Percentiles rank a stretch among this genome's conserved stretches.
phyloP scores from a whole-genome alignment of 2,888 invertebrate genomes.

The Ryuthela nishihirai region DNA sequence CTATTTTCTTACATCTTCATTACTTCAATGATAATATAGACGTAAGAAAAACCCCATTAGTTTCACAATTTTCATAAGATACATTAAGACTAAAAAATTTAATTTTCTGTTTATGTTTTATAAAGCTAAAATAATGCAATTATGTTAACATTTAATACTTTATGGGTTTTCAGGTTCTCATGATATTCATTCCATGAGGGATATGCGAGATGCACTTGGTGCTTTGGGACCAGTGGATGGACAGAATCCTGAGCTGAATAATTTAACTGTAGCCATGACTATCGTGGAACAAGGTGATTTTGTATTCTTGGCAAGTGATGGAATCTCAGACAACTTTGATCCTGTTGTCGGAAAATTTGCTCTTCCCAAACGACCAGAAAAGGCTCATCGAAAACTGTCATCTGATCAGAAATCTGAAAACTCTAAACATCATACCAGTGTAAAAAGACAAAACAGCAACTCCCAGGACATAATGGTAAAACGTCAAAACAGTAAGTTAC shows the following conservation, averaged over 20 bases:
- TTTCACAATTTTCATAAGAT: background rate
- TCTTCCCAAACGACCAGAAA: constrained; percentile 44
- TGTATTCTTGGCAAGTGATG: constrained; percentile 83
- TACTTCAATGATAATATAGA: no score
- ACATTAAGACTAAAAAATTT: background rate
- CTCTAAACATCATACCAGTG: constrained; percentile 3
- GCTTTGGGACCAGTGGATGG: constrained; percentile 85
- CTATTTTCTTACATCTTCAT: no score
- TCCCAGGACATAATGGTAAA: constrained; percentile 19
- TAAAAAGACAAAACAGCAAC: constrained; percentile 23
- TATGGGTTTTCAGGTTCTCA: constrained; percentile 63
- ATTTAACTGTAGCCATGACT: constrained; percentile 78
- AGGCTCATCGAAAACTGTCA: constrained; percentile 21
- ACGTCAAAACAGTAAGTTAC: constrained; percentile 17
- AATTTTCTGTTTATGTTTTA: no score
- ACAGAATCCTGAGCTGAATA: constrained; percentile 75
- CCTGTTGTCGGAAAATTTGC: constrained; percentile 87
- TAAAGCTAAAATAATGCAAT: no score
- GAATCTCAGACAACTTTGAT: constrained; percentile 85
- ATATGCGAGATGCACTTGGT: constrained; percentile 84
- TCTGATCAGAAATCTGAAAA: constrained; percentile 6
- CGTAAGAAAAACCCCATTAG: no score
- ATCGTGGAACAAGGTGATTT: constrained; percentile 74
- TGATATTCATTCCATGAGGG: constrained; percentile 73
- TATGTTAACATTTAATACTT: no score